Conservation (phyloP, 2,888 invertebrate genomes). For the Chaetoderma sp. region DNA sequence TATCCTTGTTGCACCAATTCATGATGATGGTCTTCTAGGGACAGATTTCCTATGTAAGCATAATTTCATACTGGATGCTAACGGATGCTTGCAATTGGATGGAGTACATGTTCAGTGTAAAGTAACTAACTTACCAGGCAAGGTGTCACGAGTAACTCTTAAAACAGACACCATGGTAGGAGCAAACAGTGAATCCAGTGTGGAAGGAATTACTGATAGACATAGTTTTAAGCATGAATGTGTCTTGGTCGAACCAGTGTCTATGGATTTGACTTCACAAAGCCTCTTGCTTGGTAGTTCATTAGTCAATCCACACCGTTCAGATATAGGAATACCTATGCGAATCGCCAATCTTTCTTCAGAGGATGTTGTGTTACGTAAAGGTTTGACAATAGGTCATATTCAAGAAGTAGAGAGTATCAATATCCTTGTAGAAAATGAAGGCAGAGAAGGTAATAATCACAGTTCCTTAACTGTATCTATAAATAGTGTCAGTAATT, state of each 20-base stretch:
- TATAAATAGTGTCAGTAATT: too few relatives aligned
- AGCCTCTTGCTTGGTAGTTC: too few relatives aligned
- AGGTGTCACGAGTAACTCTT: not conserved
- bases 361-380: not conserved
- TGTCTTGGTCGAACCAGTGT: too few relatives aligned
- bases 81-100: not conserved
- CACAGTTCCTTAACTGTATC: not conserved
- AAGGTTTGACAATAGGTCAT: not conserved
- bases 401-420: not conserved
- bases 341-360: not conserved
- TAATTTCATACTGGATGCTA: not conserved
- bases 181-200: conserved; percentile 5
- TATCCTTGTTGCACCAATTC: conserved; percentile 19
- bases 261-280: too few relatives aligned
- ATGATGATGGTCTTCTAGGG: conserved; percentile 29
- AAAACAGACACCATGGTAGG: conserved; percentile 2
- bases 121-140: not conserved
- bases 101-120: not conserved
- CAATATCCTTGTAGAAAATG: not conserved
- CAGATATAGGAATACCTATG: not conserved
- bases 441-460: too few relatives aligned
- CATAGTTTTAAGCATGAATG: not conserved
- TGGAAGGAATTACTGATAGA: not conserved
- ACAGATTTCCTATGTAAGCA: conserved; percentile 15
- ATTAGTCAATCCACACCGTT: too few relatives aligned